Percentiles rank a stretch among this genome's conserved stretches.
Evolutionary conservation across 35 echinoderm and acorn worm genomes (phyloP).

Genomic region (Lytechinus variegatus): DNA sequence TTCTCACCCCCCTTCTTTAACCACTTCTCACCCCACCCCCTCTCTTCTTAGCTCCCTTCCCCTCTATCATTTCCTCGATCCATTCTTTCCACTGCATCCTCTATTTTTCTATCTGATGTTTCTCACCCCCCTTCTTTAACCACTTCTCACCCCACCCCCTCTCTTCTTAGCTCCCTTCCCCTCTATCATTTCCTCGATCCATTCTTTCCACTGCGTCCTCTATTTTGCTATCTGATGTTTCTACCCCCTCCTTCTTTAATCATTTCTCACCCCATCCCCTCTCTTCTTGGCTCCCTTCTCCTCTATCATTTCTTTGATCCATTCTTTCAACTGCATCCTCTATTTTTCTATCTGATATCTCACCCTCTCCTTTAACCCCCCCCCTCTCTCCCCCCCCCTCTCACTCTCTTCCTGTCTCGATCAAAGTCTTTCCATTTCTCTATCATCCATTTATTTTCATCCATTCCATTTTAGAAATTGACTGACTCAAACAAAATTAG

Average conservation of each 20-base stretch:
- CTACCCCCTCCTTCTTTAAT: neutral
- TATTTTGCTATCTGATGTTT: neutral
- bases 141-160: too few relatives aligned
- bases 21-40: too few relatives aligned
- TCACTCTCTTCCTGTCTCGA: neutral
- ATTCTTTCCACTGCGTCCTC: too few relatives aligned
- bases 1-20: too few relatives aligned
- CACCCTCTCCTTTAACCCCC: neutral
- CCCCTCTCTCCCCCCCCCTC: neutral
- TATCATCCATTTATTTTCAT: neutral
- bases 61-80: neutral
- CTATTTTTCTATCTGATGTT: too few relatives aligned
- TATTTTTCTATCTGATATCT: neutral
- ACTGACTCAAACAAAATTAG: neutral
- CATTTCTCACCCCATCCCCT: neutral
- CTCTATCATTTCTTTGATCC: too few relatives aligned
- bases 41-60: neutral
- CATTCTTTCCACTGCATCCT: neutral
- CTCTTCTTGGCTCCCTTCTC: neutral
- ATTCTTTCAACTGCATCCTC: too few relatives aligned
- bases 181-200: neutral
- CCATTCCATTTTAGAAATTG: neutral
- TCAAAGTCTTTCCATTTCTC: neutral
- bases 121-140: too few relatives aligned
- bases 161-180: neutral